These are phyloP conservation scores for Laticauda laticaudata DNA, from an alignment of 2,113 vertebrate species.

Conservation along the genomic window DNA sequence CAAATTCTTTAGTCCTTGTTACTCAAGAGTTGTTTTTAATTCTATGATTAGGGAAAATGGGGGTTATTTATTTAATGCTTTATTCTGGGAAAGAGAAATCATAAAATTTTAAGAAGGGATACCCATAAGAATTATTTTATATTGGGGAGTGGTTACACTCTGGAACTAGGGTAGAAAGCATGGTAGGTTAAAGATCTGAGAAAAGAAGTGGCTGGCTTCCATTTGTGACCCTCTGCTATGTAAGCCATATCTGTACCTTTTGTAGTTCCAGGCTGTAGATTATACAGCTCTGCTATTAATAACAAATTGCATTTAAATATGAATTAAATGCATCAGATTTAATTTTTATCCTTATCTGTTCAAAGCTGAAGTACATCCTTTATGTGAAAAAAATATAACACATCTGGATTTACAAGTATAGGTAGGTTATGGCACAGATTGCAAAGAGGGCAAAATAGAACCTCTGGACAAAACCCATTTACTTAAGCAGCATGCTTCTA, in stretches of 20 bases:
- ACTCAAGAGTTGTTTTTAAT: neutral
- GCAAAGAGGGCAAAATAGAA: neutral
- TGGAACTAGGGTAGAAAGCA: neutral
- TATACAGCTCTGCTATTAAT: neutral
- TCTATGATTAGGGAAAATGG: neutral
- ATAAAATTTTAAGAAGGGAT: neutral
- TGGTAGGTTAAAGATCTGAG: neutral
- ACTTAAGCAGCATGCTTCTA: neutral
- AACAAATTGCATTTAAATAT: neutral
- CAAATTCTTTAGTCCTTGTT: neutral
- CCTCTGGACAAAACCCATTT: neutral
- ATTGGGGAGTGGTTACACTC: neutral
- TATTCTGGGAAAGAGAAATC: neutral
- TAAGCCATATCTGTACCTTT: neutral
- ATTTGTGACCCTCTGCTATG: neutral
- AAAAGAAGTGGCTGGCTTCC: neutral
- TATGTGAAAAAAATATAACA: neutral
- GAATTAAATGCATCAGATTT: neutral
- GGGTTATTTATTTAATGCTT: neutral
- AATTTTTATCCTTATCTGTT: neutral
- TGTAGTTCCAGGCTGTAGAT: neutral
- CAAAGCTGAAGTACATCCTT: neutral
- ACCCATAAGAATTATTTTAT: neutral
- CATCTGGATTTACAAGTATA: neutral
- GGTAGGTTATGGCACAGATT: neutral